These are phyloP conservation scores for Conus ventricosus DNA, from an alignment of 1,140 invertebrate species.

Conservation along the genomic window DNA sequence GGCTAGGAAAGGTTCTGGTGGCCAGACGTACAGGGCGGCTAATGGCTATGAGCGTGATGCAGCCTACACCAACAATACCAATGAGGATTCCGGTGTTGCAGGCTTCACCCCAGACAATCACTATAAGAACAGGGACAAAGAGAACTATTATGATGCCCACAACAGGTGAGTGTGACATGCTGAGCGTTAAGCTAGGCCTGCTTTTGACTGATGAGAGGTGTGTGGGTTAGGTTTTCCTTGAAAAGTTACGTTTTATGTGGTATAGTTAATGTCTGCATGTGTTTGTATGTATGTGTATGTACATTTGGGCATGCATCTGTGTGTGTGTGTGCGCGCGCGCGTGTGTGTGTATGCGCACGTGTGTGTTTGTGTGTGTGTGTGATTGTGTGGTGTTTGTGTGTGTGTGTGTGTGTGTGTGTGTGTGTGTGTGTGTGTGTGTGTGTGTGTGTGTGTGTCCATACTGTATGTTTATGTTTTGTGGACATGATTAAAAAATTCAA, in stretches of 20 bases:
- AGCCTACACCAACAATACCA: slow-evolving; percentile 55
- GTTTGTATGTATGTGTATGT: not conserved
- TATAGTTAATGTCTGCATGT: not conserved
- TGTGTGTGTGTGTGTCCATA: too few relatives aligned
- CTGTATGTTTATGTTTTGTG: too few relatives aligned
- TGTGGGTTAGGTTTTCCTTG: too few relatives aligned
- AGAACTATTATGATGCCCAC: slow-evolving; percentile 41
- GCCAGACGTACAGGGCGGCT: slow-evolving; percentile 27
- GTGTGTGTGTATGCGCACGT: too few relatives aligned
- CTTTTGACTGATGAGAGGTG: too few relatives aligned
- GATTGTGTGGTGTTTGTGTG: too few relatives aligned
- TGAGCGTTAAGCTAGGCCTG: too few relatives aligned
- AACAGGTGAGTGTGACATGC: slow-evolving; percentile 39
- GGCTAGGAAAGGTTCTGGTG: slow-evolving; percentile 25
- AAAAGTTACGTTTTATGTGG: too few relatives aligned
- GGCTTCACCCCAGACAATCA: slow-evolving; percentile 56
- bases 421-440: too few relatives aligned
- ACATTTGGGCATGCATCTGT: not conserved
- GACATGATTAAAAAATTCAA: too few relatives aligned
- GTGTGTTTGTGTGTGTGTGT: too few relatives aligned
- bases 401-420: too few relatives aligned
- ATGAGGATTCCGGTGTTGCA: slow-evolving; percentile 59
- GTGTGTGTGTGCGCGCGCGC: not conserved
- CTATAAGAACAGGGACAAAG: slow-evolving; percentile 45
- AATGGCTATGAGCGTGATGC: slow-evolving; percentile 36